phyloP scores from a whole-genome alignment of 2,113 vertebrate genomes.

The Protomyctophum bolini region DNA sequence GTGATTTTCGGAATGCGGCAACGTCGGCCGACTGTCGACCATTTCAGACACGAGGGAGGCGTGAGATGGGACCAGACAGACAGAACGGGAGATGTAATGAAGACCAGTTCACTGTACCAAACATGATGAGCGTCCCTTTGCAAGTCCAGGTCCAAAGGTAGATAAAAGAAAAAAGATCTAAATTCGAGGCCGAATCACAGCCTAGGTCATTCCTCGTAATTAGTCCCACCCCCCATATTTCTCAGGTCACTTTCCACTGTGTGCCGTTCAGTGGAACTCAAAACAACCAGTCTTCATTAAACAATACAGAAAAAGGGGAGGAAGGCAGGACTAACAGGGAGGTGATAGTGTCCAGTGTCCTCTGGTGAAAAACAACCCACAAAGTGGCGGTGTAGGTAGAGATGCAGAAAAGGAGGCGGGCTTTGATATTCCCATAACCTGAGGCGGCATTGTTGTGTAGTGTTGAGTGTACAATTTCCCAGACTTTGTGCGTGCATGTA shows the following conservation, averaged over 20 bases:
- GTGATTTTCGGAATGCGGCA: no score
- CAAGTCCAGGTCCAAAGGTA: background rate
- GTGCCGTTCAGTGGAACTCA: background rate
- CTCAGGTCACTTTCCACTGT: conserved; percentile 13
- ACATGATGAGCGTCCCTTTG: background rate
- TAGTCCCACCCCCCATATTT: background rate
- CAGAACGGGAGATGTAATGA: conserved; percentile 24
- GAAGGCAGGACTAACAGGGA: no score
- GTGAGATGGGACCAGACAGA: conserved; percentile 59
- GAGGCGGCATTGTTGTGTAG: conserved; percentile 54
- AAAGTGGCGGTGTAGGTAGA: no score
- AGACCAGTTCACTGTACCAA: conserved; percentile 27
- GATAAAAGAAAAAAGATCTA: background rate
- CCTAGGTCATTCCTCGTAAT: conserved; percentile 17
- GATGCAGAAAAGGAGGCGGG: conserved; percentile 13
- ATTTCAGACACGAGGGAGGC: background rate
- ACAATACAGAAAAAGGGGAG: conserved; percentile 4
- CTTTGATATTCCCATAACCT: conserved; percentile 47
- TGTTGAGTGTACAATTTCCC: conserved; percentile 3
- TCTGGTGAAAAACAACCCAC: conserved; percentile 3
- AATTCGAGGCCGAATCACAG: conserved; percentile 8
- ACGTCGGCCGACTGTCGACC: no score
- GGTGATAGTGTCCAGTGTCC: conserved; percentile 14
- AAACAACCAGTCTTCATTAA: conserved; percentile 14
- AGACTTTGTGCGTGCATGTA: no score